A percentile compares a stretch with the other conserved stretches of the same genome.
Evolutionary conservation across 2,113 vertebrate genomes (phyloP).

Genomic region (Solea solea): DNA sequence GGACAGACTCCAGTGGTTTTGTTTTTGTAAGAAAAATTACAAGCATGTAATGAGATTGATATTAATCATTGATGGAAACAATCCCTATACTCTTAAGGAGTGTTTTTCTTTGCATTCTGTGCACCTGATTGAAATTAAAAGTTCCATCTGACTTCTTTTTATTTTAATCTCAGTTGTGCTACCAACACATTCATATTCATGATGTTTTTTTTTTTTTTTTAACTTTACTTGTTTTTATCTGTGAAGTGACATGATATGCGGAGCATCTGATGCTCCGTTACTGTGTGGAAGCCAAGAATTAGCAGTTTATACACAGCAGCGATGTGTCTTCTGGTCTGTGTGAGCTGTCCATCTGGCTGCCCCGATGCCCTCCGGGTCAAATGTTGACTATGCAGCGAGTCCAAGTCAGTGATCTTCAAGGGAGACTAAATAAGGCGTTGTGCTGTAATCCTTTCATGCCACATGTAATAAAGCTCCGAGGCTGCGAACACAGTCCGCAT

Average conservation of each 20-base stretch:
- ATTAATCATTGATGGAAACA: conserved; percentile 45
- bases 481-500: conserved; percentile 41
- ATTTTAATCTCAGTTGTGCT: conserved; percentile 21
- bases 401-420: conserved; percentile 55
- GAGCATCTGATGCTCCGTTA: conserved; percentile 12
- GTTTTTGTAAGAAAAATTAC: conserved; percentile 50
- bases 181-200: conserved; percentile 41
- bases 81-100: conserved; percentile 6
- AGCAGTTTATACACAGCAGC: conserved; percentile 3
- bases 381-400: conserved; percentile 39
- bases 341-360: conserved; percentile 34
- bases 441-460: conserved; percentile 48
- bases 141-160: conserved; percentile 46
- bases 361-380: conserved; percentile 40
- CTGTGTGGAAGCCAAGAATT: not conserved
- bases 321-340: conserved; percentile 12
- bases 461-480: conserved; percentile 49
- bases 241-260: not conserved
- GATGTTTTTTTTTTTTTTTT: conserved; percentile 7
- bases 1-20: conserved; percentile 28
- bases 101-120: conserved; percentile 7
- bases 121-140: conserved; percentile 24
- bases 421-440: conserved; percentile 41
- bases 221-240: conserved; percentile 6
- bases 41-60: conserved; percentile 54